phyloP scores from a whole-genome alignment of 2,888 invertebrate species.

The Acanthacorydalis orientalis region DNA sequence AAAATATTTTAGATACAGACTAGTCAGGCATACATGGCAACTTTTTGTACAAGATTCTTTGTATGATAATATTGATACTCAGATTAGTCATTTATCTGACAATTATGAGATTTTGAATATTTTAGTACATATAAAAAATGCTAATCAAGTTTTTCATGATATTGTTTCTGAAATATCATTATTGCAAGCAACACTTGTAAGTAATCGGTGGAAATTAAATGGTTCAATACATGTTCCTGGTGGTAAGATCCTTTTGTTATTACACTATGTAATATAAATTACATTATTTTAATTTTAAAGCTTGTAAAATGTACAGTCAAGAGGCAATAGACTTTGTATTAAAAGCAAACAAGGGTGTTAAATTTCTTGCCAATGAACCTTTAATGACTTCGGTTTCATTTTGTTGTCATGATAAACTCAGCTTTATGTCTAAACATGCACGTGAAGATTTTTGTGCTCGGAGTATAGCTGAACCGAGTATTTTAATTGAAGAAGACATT shows the following conservation, averaged over 20 bases:
- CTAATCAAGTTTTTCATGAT: slow-evolving; percentile 43
- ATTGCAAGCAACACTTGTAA: slow-evolving; percentile 39
- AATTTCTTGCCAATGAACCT: neutral
- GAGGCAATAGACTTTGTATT: neutral
- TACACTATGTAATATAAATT: neutral
- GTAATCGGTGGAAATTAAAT: slow-evolving; percentile 41
- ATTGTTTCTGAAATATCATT: slow-evolving; percentile 36
- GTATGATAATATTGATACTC: slow-evolving; percentile 31
- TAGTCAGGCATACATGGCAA: slow-evolving; percentile 47
- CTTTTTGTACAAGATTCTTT: slow-evolving; percentile 43
- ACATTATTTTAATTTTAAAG: neutral
- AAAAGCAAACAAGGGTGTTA: neutral
- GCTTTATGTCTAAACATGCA: neutral
- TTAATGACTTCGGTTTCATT: neutral
- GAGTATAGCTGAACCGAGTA: neutral
- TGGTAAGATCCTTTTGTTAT: slow-evolving; percentile 22
- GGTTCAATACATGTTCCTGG: slow-evolving; percentile 22
- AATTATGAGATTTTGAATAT: slow-evolving; percentile 41
- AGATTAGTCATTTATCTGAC: slow-evolving; percentile 26
- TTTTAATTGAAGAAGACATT: neutral
- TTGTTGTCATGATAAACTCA: neutral
- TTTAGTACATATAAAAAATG: slow-evolving; percentile 50
- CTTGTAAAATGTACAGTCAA: neutral
- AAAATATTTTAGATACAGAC: slow-evolving; percentile 29
- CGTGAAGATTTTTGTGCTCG: neutral